Percentiles rank a stretch among this genome's conserved stretches.
Evolutionary conservation across 1,140 invertebrate species (phyloP).

Genomic region (Augochlora pura): DNA sequence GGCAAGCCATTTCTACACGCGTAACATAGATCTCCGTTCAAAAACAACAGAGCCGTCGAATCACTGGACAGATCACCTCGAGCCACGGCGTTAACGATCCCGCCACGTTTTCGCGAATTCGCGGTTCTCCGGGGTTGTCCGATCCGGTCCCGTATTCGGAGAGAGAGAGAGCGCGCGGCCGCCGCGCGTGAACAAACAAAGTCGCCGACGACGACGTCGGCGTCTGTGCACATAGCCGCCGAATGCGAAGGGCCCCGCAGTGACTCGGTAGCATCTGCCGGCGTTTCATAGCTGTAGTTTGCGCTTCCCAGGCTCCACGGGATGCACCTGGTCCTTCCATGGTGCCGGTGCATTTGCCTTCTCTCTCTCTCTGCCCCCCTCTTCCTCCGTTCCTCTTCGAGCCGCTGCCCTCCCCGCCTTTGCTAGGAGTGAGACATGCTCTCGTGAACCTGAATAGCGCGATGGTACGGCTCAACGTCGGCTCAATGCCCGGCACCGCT

Average conservation of each 20-base stretch:
- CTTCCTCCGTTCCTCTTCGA: neutral
- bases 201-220: conserved; percentile 54
- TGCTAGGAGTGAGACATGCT: conserved; percentile 52
- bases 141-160: conserved; percentile 21
- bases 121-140: neutral
- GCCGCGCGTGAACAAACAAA: conserved; percentile 54
- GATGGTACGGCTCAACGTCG: conserved; percentile 52
- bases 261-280: conserved; percentile 61
- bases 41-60: too few relatives aligned
- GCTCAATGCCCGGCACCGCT: conserved; percentile 45
- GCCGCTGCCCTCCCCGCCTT: neutral
- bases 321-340: conserved; percentile 64
- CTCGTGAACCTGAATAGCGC: conserved; percentile 62
- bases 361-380: conserved; percentile 29
- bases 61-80: too few relatives aligned
- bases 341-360: conserved; percentile 59
- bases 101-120: neutral
- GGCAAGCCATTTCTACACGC: too few relatives aligned
- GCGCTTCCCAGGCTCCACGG: conserved; percentile 68
- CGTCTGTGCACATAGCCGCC: conserved; percentile 60
- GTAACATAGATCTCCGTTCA: too few relatives aligned
- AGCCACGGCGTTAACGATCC: too few relatives aligned
- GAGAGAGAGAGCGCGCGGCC: conserved; percentile 26
- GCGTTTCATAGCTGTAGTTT: conserved; percentile 60
- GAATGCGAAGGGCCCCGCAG: conserved; percentile 28